Evolutionary conservation across 2,113 vertebrate genomes (phyloP).

Genomic region (Gulo gulo): DNA sequence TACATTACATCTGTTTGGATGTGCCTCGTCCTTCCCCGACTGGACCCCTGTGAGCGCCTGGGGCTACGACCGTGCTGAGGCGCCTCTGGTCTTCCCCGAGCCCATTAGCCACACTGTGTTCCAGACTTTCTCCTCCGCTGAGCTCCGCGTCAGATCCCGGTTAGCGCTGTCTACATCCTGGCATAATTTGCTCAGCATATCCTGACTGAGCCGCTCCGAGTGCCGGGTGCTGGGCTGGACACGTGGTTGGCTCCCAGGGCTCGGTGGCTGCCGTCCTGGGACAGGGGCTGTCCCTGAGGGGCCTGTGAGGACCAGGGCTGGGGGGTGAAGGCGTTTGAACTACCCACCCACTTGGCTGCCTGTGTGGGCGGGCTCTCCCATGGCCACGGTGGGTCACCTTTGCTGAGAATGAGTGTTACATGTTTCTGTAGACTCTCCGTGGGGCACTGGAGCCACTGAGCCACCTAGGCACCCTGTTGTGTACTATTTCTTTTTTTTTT

Average conservation of each 20-base stretch:
- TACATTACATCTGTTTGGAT: not conserved
- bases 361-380: not conserved
- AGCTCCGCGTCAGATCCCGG: fast-evolving
- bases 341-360: not conserved
- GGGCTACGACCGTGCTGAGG: not conserved
- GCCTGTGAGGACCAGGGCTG: fast-evolving
- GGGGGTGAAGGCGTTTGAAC: fast-evolving
- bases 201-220: not conserved
- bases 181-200: not conserved
- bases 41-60: not conserved
- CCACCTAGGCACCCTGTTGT: too few relatives aligned
- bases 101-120: fast-evolving
- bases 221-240: not conserved
- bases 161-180: not conserved
- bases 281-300: not conserved
- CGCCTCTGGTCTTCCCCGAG: not conserved
- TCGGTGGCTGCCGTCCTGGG: not conserved
- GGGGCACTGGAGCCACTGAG: too few relatives aligned
- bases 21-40: not conserved
- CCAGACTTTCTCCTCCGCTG: not conserved
- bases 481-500: not conserved
- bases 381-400: not conserved
- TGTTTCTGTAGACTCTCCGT: not conserved
- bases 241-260: not conserved
- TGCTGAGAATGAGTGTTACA: not conserved